Base-by-base conservation (phyloP, 2,113 vertebrate genomes). In the Salvelinus fontinalis region DNA sequence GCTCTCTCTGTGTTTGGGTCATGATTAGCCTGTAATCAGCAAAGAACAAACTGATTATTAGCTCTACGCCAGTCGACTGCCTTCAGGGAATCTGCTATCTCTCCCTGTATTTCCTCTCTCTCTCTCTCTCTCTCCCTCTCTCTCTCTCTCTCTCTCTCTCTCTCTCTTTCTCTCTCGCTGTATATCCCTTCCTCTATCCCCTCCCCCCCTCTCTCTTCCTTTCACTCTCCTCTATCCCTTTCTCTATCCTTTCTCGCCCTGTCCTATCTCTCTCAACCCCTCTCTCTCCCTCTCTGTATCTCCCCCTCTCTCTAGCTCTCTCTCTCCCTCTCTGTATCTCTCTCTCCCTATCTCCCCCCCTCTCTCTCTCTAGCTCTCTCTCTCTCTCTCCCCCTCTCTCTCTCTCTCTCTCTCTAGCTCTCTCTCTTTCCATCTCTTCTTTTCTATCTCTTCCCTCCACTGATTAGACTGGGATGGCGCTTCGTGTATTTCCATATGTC, bases 21-120 rank as follows among this genome's bases (percentile, higher is more conserved):
- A 89, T 96, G 96, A 97, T 97, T 97, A 96, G 93, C 90, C 92
- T 79, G 92, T 96, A 97, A 97, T 99, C 96, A 97, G 94, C 86
- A 92, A 94, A 95, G 95, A 95, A 93, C 93, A 93, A 96, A 95
- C 95, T 96, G 95, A 96, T 97, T 95, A 96, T 97, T 95, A 97
- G 93, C 93, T 93, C 90, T 92, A 92, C 93, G 93, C 81, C 93
- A 93, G 92, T 95, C 92, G 85, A 91, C 90, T 87, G 93, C 94
- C 95, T 95, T 94, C 85, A 80, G 94, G 93, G 95, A 95, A 93
- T 95, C 91, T 89, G 93, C 82, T 94, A 89, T 87, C 88, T 93
- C 90, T 83, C 16, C 67, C 69, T 68, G 9, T 44, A 57, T 39
- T 39, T 7, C 34, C 51, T 16, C 16, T 16, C 51, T 54, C 57